phyloP scores from a whole-genome alignment of 2,888 invertebrate species.

The Parasteatoda lunata region DNA sequence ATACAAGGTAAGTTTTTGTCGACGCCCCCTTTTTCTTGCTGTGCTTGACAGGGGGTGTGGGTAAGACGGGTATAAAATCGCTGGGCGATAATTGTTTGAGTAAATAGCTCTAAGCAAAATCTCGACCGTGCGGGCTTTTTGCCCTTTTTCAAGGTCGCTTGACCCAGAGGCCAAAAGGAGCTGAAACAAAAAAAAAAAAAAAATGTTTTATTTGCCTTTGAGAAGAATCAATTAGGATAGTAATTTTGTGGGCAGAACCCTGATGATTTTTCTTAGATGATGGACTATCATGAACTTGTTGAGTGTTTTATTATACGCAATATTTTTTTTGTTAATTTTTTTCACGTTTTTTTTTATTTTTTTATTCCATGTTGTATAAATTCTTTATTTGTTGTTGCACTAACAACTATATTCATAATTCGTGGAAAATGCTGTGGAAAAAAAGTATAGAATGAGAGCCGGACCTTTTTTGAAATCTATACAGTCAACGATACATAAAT shows the following conservation, averaged over 20 bases:
- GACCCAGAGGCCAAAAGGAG: constrained; percentile 25
- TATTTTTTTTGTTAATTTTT: not conserved
- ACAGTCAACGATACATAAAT: no score
- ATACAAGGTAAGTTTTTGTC: constrained; percentile 2
- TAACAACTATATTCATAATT: constrained; percentile 47
- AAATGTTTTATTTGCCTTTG: constrained; percentile 22
- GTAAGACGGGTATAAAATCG: constrained; percentile 24
- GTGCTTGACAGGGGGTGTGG: constrained; percentile 42
- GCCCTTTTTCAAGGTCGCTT: constrained; percentile 46
- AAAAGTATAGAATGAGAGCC: not conserved
- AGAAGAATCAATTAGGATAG: constrained; percentile 47
- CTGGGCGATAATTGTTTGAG: constrained; percentile 54
- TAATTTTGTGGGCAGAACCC: constrained; percentile 58
- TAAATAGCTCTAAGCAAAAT: constrained; percentile 50
- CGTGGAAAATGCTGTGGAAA: constrained; percentile 32
- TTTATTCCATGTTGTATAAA: not conserved
- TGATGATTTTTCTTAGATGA: constrained; percentile 46
- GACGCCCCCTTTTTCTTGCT: constrained; percentile 19
- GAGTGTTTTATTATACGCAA: constrained; percentile 1
- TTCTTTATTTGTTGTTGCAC: constrained; percentile 29
- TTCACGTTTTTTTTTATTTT: not conserved
- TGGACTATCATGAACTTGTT: constrained; percentile 52
- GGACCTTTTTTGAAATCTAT: no score
- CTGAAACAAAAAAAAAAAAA: not conserved
- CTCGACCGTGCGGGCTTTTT: constrained; percentile 8